Evolutionary conservation across 2,113 vertebrate species (phyloP), one percentile per base, ranked within the genome.

Genomic region (Megaleporinus macrocephalus): DNA sequence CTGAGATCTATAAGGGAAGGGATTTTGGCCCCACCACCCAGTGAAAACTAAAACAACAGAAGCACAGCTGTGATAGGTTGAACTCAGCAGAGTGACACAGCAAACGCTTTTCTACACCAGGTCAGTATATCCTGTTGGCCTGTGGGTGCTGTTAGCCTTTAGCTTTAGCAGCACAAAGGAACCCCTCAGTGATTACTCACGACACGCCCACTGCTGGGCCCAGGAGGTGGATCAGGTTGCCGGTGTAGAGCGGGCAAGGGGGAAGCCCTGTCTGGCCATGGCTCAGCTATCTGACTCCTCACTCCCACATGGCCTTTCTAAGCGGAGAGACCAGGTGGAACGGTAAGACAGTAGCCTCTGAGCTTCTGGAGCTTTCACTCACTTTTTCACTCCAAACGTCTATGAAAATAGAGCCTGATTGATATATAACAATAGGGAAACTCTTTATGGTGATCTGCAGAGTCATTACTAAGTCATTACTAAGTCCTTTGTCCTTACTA

Each of bases 281-380:
- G 66, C 29, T 86, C 87, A 61, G 3, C 89, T 92, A 93, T 89
- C 90, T 93, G 84, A 61, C 68, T 90, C 82, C 79, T 72, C 82
- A 87, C 81, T 86, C 82, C 87, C 86, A 87, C 71, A 82, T 91
- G 86, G 86, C 88, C 90, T 91, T 93, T 92, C 91, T 88, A 83
- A 90, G 89, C 66, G 86, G 89, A 89, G 86, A 90, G 91, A 87
- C 81, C 79, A 59, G 20, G 41, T 16, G 53, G 30, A 84, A 49
- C 49, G 2, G 36, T 62, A n/a, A 77, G 62, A 68, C 13, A 44
- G 44, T n/a, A 24, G 22, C 24, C 30, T 68, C 62, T 69, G 27
- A 5, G 47, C 33, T 69, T 22, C 33, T 33, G 15, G 47, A 24
- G 18, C 2, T 44, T 27, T 71, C 36, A 71, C 16, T 71, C 24